A percentile compares a stretch with the other conserved stretches of the same genome.
These are phyloP conservation scores for Drosophila melanica DNA, from an alignment of 1,140 invertebrate species.

Conservation along the genomic window DNA sequence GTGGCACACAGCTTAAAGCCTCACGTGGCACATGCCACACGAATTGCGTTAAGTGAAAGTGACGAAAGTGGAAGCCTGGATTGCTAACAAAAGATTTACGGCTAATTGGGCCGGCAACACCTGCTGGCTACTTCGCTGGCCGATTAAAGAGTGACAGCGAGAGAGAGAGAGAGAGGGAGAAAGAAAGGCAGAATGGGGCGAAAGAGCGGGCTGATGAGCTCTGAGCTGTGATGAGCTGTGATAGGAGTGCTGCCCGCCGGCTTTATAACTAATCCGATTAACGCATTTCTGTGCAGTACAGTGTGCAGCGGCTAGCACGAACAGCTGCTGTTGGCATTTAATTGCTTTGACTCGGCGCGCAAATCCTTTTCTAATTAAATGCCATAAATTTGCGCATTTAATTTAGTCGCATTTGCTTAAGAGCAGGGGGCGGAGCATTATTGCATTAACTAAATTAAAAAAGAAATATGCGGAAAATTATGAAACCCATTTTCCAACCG, in stretches of 20 bases:
- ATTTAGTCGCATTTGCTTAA: constrained; percentile 26
- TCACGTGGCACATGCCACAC: constrained; percentile 18
- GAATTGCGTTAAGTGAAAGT: constrained; percentile 21
- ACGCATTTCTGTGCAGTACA: constrained; percentile 22
- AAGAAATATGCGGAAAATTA: constrained; percentile 50
- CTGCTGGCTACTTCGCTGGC: constrained; percentile 5
- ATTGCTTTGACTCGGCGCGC: constrained; percentile 10
- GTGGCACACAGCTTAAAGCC: not conserved
- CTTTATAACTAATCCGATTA: constrained; percentile 30
- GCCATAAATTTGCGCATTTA: constrained; percentile 51
- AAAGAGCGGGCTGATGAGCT: constrained; percentile 8
- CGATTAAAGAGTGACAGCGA: too few species aligned
- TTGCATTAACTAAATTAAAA: constrained; percentile 75
- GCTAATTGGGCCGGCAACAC: constrained; percentile 37
- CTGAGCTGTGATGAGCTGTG: constrained; percentile 16
- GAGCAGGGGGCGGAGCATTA: constrained; percentile 5
- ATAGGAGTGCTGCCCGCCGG: not conserved
- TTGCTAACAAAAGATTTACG: constrained; percentile 31
- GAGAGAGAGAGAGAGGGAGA: not conserved
- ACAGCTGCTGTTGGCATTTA: constrained; percentile 7
- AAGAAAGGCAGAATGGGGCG: too few species aligned
- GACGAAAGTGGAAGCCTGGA: constrained; percentile 17
- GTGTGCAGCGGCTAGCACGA: constrained; percentile 4
- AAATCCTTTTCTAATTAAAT: constrained; percentile 59
- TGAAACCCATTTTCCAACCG: constrained; percentile 39